These are phyloP conservation scores for Caenorhabditis zanzibari DNA, from an alignment of 2,888 invertebrate species.

Conservation along the genomic window DNA sequence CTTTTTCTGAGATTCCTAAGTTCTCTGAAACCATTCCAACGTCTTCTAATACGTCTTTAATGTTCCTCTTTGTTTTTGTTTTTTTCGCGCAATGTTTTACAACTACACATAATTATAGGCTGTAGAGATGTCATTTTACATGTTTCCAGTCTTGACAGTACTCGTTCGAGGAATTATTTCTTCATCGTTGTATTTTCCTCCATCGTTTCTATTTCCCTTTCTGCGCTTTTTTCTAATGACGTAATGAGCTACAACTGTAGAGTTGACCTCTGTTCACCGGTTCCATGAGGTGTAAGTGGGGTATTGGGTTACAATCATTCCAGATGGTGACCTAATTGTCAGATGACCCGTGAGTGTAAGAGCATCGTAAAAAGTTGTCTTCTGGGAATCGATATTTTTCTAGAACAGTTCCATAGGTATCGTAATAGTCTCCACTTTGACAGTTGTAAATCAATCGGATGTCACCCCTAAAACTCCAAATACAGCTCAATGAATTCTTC, in stretches of 20 bases:
- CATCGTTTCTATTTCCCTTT: not conserved
- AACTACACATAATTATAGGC: slow-evolving; percentile 32
- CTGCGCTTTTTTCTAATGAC: slow-evolving; percentile 2
- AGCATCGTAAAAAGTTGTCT: not conserved
- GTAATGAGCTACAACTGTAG: not conserved
- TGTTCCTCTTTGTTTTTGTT: slow-evolving; percentile 7
- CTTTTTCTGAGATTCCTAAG: not conserved
- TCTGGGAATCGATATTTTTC: too few species aligned
- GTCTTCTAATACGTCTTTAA: not conserved
- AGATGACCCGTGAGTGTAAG: not conserved
- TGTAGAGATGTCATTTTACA: not conserved
- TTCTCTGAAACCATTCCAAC: not conserved
- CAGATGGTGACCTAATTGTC: slow-evolving; percentile 35
- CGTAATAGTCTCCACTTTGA: not conserved
- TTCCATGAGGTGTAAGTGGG: slow-evolving; percentile 12
- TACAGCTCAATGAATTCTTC: not conserved
- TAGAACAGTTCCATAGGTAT: too few species aligned
- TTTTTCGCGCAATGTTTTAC: slow-evolving; percentile 4
- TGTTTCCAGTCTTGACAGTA: not conserved
- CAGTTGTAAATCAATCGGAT: not conserved
- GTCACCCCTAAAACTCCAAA: not conserved
- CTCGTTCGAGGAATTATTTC: not conserved
- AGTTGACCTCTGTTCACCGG: slow-evolving; percentile 26
- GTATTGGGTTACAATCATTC: slow-evolving; percentile 18
- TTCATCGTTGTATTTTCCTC: slow-evolving; percentile 1